Conservation (phyloP, 2,113 vertebrate species). For the Stigmatopora argus region DNA sequence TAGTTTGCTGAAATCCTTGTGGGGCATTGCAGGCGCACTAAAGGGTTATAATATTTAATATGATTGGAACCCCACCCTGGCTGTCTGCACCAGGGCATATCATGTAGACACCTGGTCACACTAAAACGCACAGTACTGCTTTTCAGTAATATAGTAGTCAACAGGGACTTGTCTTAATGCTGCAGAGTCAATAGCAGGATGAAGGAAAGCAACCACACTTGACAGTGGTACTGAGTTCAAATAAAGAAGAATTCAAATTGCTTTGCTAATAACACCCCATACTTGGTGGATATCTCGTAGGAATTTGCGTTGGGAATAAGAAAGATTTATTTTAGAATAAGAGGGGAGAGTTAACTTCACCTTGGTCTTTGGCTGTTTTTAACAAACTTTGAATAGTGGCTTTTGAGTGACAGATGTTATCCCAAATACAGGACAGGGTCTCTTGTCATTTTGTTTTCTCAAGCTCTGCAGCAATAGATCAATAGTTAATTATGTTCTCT, state of each 20-base stretch:
- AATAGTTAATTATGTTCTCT: constrained; percentile 55
- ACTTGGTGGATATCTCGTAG: neutral
- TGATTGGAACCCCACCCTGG: constrained; percentile 31
- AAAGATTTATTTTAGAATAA: neutral
- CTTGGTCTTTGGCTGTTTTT: too few species aligned
- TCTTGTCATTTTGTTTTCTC: constrained; percentile 15
- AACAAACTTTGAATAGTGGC: too few species aligned
- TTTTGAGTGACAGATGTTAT: constrained; percentile 53
- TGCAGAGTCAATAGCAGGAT: neutral
- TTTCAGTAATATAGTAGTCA: constrained; percentile 8
- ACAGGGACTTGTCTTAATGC: neutral
- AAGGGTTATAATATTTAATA: constrained; percentile 27
- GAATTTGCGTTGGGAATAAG: neutral
- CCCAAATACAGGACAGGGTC: constrained; percentile 53
- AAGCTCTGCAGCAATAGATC: constrained; percentile 42
- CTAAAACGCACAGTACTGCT: constrained; percentile 3
- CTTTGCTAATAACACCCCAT: neutral
- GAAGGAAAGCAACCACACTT: neutral
- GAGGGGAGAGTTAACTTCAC: too few species aligned
- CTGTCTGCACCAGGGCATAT: constrained; percentile 33
- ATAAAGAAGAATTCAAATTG: neutral
- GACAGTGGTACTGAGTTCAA: neutral
- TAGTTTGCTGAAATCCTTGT: constrained; percentile 34
- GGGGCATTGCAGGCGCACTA: constrained; percentile 16
- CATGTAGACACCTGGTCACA: constrained; percentile 19